These are phyloP conservation scores for Shinisaurus crocodilurus DNA, from an alignment of 2,113 vertebrate genomes.

Conservation along the genomic window DNA sequence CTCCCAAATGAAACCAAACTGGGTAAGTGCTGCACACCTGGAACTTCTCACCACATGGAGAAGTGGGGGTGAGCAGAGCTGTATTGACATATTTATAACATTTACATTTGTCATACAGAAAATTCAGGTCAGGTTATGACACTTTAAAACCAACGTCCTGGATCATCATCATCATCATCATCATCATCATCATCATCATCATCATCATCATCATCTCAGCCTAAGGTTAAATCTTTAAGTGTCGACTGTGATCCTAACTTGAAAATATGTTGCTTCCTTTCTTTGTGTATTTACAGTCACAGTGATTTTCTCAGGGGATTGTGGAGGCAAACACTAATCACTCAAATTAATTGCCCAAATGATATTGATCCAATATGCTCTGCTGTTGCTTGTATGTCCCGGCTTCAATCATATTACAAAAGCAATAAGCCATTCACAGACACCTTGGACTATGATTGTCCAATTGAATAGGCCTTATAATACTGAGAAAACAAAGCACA, in stretches of 20 bases:
- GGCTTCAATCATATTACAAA: not conserved
- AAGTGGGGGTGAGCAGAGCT: too few species aligned
- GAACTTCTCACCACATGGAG: too few species aligned
- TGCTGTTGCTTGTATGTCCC: not conserved
- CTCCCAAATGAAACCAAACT: too few species aligned
- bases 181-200: too few species aligned
- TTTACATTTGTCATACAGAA: not conserved
- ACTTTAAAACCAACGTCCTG: not conserved
- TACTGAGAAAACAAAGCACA: slow-evolving; percentile 48
- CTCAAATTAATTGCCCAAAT: not conserved
- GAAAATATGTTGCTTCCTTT: not conserved
- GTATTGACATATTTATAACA: too few species aligned
- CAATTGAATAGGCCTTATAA: not conserved
- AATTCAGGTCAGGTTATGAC: not conserved
- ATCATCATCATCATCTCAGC: not conserved
- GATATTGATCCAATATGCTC: not conserved
- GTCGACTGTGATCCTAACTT: not conserved
- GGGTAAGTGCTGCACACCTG: too few species aligned
- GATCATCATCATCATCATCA: not conserved
- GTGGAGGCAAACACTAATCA: not conserved
- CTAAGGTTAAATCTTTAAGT: not conserved
- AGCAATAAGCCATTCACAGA: not conserved
- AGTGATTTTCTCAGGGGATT: not conserved
- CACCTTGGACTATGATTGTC: not conserved
- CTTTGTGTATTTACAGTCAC: not conserved